A percentile compares a stretch with the other conserved stretches of the same genome.
phyloP scores from a whole-genome alignment of 1,140 invertebrate genomes.

The Thereuonema tuberculata region DNA sequence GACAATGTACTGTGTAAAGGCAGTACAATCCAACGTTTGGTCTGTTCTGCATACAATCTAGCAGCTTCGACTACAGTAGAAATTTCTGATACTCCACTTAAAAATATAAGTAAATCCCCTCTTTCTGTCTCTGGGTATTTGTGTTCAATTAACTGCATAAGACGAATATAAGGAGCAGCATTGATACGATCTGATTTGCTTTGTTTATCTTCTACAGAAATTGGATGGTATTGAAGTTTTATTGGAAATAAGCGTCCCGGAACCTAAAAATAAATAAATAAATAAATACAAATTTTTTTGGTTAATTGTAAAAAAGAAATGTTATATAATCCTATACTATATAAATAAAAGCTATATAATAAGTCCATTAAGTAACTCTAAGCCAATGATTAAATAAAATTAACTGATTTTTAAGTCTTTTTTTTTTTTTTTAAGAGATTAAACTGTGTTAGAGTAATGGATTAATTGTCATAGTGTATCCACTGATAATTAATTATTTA shows the following conservation, averaged over 20 bases:
- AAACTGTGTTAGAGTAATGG: too few species aligned
- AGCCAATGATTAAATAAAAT: too few species aligned
- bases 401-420: too few species aligned
- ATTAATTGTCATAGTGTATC: too few species aligned
- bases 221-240: conserved; percentile 69
- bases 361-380: too few species aligned
- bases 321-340: too few species aligned
- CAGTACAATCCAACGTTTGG: conserved; percentile 83
- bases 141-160: conserved; percentile 81
- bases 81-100: conserved; percentile 93
- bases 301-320: too few species aligned
- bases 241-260: conserved; percentile 90
- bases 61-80: conserved; percentile 75
- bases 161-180: conserved; percentile 79
- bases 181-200: conserved; percentile 61
- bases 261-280: conserved; percentile 42
- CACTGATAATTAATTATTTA: too few species aligned
- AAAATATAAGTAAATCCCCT: conserved; percentile 90
- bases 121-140: conserved; percentile 72
- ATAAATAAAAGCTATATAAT: too few species aligned
- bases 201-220: conserved; percentile 52
- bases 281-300: too few species aligned
- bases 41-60: conserved; percentile 63
- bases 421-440: too few species aligned
- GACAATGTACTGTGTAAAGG: conserved; percentile 87